Evolutionary conservation across 2,113 vertebrate species (phyloP), one percentile per base, ranked within the genome.

Genomic region (Elaphurus davidianus): DNA sequence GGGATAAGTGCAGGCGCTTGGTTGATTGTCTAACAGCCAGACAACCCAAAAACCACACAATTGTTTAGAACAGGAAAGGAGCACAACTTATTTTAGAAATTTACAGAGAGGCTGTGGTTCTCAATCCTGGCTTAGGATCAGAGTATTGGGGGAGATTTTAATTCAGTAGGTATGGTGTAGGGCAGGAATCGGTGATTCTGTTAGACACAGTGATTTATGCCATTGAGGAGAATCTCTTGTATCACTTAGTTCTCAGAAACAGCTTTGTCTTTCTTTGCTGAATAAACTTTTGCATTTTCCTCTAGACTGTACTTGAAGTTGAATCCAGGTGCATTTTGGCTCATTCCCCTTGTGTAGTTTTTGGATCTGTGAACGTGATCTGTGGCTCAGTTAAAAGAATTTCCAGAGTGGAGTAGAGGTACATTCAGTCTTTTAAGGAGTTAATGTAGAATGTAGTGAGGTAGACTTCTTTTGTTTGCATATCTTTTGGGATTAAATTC

Each of bases 191-290:
- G 74, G 30, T 45, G 71, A 43, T 96, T 85, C 87, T 76, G 7
- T 27, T 89, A n/a, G 9, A 3, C 14, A 11, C 52, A 28, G 19
- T 64, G 36, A 40, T 74, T 95, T 84, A 55, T 97, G 62, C 74
- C 50, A 27, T 47, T 59, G 62, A 89, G 59, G 28, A 57, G 45
- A 87, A 85, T 71, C 71, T 88, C 91, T 88, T 76, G 57, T 92
- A 14, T 92, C 90, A 17, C 11, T 94, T 87, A 52, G 62, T 96
- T 96, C 45, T 93, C 47, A 88, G 57, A 91, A 97, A 28, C n/a
- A 94, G 28, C 13, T 82, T 85, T 91, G 43, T 64, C 87, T 15
- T 62, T 59, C n/a, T 21, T 15, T 85, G 96, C 67, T 94, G 52
- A 90, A 47, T 59, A 90, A 96, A 92, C 45, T 14, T 60, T 81